Evolutionary conservation across 2,888 invertebrate species (phyloP), one percentile per base, ranked within the genome.

Genomic region (Agrilus cyanescens): DNA sequence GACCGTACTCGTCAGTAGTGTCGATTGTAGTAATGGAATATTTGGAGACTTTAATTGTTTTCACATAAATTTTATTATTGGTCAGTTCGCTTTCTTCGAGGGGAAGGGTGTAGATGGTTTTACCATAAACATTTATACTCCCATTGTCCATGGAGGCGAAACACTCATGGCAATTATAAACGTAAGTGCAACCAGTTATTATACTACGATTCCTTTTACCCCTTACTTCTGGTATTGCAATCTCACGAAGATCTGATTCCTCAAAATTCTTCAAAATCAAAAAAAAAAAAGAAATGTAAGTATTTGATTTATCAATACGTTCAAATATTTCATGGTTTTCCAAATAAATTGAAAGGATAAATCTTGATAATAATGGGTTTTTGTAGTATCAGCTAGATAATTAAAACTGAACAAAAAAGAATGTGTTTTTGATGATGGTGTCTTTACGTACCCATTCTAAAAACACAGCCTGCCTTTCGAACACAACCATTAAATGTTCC

Each of bases 131-230:
- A 1, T 74, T 50, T 3, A 75, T 62, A 12, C 60, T 65, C 0
- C 78, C 78, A 6, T 67, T 64, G 20, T 56, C 66, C 1, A 72
- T 73, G 1, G 62, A 68, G 4, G 72, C 74, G 15, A 76, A 62
- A 13, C 71, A 66, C 56, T 73, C 72, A 12, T 70, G 62, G 1
- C 71, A 70, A 5, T 60, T 58, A 2, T 62, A 54, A 1, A 76
- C 65, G 53, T 73, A 78, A 1, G 73, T 70, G 46, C 71, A 74
- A 45, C 70, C 69, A 3, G 70, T 71, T 4, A 74, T 59, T 12
- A 53, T 58, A 0, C 76, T 77, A 16, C 63, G 55, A 0, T 67
- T 68, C 4, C 48, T 55, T 67, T 49, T 69, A 66, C 41, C 59
- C 49, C 15, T 68, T 56, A 50, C 65, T 54, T 45, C 53, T 32